Percentiles rank a stretch among this genome's conserved stretches.
These are phyloP conservation scores for Geotria australis DNA, from an alignment of 2,797 vertebrate genomes.

Conservation along the genomic window DNA sequence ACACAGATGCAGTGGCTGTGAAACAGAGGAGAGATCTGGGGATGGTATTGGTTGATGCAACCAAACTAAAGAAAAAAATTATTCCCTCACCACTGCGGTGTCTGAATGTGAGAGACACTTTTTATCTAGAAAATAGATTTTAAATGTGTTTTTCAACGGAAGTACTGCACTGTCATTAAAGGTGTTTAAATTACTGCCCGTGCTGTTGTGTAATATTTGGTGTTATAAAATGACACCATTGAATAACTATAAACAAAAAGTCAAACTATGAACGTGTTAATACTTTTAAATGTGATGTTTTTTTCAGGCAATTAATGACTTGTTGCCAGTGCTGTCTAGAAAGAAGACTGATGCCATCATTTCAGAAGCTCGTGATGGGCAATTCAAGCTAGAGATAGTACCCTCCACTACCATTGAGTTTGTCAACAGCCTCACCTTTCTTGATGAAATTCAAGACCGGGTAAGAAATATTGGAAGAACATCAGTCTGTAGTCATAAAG, in stretches of 20 bases:
- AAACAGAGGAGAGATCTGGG: slow-evolving; percentile 21
- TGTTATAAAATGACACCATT: not conserved
- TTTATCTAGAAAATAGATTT: not conserved
- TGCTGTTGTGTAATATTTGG: no score
- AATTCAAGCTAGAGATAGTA: slow-evolving; percentile 21
- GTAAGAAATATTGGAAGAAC: slow-evolving; percentile 10
- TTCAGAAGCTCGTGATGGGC: slow-evolving; percentile 23
- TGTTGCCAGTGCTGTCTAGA: slow-evolving; percentile 25
- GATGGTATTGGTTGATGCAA: slow-evolving; percentile 32
- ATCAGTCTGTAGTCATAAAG: no score
- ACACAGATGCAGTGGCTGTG: slow-evolving; percentile 19
- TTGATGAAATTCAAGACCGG: slow-evolving; percentile 35
- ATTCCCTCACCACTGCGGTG: slow-evolving; percentile 25
- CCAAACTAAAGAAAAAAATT: slow-evolving; percentile 24
- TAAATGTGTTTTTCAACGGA: not conserved
- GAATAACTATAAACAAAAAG: not conserved
- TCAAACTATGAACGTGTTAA: not conserved
- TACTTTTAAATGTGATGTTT: not conserved
- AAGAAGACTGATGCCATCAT: slow-evolving; percentile 23
- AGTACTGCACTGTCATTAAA: not conserved
- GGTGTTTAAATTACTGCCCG: no score
- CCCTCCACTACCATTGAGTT: slow-evolving; percentile 25
- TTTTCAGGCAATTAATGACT: slow-evolving; percentile 24
- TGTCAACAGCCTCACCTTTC: slow-evolving; percentile 24
- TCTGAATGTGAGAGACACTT: slow-evolving; percentile 20